Percentiles rank a stretch among this genome's conserved stretches.
Conservation (phyloP, 2,797 vertebrate genomes). For the Spondyliosoma cantharus region DNA sequence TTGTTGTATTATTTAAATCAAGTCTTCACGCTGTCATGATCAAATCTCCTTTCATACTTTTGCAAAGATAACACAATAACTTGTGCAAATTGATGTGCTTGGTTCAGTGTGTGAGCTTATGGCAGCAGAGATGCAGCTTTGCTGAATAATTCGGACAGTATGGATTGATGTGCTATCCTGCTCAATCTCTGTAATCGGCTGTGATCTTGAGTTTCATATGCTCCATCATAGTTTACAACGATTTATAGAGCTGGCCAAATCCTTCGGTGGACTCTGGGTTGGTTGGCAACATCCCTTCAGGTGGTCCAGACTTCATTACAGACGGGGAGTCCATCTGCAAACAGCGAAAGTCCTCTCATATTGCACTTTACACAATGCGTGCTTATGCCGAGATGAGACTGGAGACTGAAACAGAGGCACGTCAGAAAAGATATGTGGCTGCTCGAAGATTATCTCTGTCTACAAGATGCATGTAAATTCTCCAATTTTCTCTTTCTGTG, state of each 20-base stretch:
- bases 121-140: constrained; percentile 42
- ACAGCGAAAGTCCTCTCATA: constrained; percentile 43
- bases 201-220: constrained; percentile 44
- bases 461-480: constrained; percentile 56
- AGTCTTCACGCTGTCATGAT: constrained; percentile 16
- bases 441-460: constrained; percentile 49
- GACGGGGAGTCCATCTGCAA: constrained; percentile 60
- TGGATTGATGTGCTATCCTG: constrained; percentile 47
- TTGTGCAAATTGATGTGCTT: constrained; percentile 37
- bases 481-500: constrained; percentile 49
- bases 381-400: constrained; percentile 30
- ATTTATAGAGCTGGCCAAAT: constrained; percentile 42
- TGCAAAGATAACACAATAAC: constrained; percentile 40
- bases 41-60: constrained; percentile 16
- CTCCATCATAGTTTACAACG: constrained; percentile 40
- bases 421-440: constrained; percentile 14
- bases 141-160: constrained; percentile 59
- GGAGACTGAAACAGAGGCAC: constrained; percentile 24
- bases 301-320: constrained; percentile 66
- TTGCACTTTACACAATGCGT: constrained; percentile 16
- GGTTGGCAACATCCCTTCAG: constrained; percentile 53
- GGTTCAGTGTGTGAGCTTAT: constrained; percentile 25
- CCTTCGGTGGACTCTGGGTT: constrained; percentile 20
- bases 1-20: constrained; percentile 2
- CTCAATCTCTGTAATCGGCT: constrained; percentile 54